Evolutionary conservation across 2,888 invertebrate species (phyloP), one percentile per base, ranked within the genome.

Genomic region (Drepanosiphum platanoidis): DNA sequence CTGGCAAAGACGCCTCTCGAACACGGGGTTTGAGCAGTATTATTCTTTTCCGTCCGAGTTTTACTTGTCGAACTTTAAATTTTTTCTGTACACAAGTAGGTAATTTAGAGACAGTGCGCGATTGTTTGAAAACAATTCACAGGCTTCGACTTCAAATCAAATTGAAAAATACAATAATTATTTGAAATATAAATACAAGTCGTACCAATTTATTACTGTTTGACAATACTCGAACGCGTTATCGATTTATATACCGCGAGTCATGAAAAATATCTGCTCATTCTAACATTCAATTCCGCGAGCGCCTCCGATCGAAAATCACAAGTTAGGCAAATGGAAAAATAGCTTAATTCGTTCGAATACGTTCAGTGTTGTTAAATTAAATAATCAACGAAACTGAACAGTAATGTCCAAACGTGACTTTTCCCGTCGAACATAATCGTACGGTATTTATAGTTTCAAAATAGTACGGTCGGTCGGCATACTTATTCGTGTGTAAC

Each of bases 81-180:
- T n/a, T n/a, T n/a, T n/a, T n/a, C 58, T 22, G 58, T n/a, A 7
- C n/a, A 58, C 2, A 58, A 58, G n/a, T n/a, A n/a, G n/a, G n/a
- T n/a, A 58, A 58, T n/a, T n/a, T 58, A 18, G 7, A n/a, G 8
- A n/a, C 7, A n/a, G n/a, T 4, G 4, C 22, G n/a, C 4, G 58
- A 58, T 58, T n/a, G n/a, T 58, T 58, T 58, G n/a, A 58, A 58
- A 58, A n/a, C 58, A n/a, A 58, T 58, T 58, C n/a, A n/a, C n/a
- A n/a, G 8, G 3, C n/a, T 58, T 9, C 8, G 7, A n/a, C 58
- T n/a, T n/a, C n/a, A 58, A 58, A 4, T n/a, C 58, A n/a, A 58
- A 58, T n/a, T n/a, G 1, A n/a, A 58, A 52, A 58, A 58, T 58
- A 22, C n/a, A n/a, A n/a, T 18, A 3, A 58, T 58, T n/a, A 58